Evolutionary conservation across 1,140 invertebrate genomes (phyloP).

Genomic region (Drosophila mauritiana): DNA sequence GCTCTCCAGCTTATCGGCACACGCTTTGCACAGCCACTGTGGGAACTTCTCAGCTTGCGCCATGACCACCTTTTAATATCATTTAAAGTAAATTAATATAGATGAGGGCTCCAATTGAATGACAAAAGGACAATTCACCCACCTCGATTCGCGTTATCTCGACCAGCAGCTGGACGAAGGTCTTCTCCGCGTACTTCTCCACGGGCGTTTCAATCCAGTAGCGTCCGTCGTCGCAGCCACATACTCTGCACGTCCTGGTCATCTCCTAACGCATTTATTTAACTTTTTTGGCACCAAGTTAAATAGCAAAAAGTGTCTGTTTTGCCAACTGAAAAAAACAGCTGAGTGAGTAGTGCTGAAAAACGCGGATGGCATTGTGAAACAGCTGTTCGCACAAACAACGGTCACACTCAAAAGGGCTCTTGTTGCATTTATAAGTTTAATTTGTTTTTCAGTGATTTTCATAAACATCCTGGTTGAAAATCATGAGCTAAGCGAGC

Average conservation of each 20-base stretch:
- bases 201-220: constrained; percentile 67
- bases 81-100: background rate
- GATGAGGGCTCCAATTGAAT: constrained; percentile 13
- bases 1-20: constrained; percentile 49
- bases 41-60: constrained; percentile 47
- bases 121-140: constrained; percentile 1
- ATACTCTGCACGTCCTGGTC: constrained; percentile 61
- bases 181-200: constrained; percentile 60
- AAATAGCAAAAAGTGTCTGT: constrained; percentile 1
- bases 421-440: constrained; percentile 22
- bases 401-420: constrained; percentile 6
- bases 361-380: background rate
- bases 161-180: constrained; percentile 51
- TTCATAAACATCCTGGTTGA: background rate
- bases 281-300: background rate
- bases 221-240: constrained; percentile 50
- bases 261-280: constrained; percentile 22
- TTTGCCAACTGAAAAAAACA: constrained; percentile 10
- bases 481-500: background rate
- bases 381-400: background rate
- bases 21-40: constrained; percentile 57
- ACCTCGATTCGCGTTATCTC: constrained; percentile 62
- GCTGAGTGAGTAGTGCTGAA: constrained; percentile 19
- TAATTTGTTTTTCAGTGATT: background rate
- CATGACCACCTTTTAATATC: constrained; percentile 33